Percentiles rank a stretch among this genome's conserved stretches.
phyloP scores from a whole-genome alignment of 2,888 invertebrate genomes.

The Cyaniris semiargus region DNA sequence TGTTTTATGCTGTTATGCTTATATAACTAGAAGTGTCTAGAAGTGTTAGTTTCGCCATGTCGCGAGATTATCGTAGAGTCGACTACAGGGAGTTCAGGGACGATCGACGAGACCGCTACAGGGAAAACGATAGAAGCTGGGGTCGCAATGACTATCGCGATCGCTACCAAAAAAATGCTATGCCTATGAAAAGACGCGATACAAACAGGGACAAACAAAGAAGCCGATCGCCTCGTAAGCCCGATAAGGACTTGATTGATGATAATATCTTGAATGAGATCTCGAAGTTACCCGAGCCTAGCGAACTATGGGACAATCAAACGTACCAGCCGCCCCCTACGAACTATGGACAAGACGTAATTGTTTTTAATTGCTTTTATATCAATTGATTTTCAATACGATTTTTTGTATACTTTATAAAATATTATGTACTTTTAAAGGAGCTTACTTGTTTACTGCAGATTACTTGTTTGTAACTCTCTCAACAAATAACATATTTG shows the following conservation, averaged over 20 bases:
- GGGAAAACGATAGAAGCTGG: slow-evolving; percentile 49
- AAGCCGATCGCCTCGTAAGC: slow-evolving; percentile 64
- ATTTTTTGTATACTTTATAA: neutral
- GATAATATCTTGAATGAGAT: slow-evolving; percentile 72
- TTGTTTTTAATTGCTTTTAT: slow-evolving; percentile 4
- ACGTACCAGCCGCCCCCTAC: slow-evolving; percentile 45
- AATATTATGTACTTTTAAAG: neutral
- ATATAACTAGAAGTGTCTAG: neutral
- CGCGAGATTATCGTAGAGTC: slow-evolving; percentile 45
- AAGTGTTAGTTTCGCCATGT: slow-evolving; percentile 41
- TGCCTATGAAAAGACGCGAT: slow-evolving; percentile 57
- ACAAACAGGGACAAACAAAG: slow-evolving; percentile 53
- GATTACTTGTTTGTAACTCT: neutral
- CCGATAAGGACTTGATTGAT: slow-evolving; percentile 64
- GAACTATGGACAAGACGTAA: slow-evolving; percentile 43
- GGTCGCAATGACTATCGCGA: slow-evolving; percentile 53
- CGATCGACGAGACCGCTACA: slow-evolving; percentile 43
- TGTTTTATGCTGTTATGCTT: neutral
- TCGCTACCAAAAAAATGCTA: slow-evolving; percentile 44
- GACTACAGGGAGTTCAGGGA: slow-evolving; percentile 38
- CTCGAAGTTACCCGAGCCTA: slow-evolving; percentile 68
- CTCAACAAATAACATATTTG: neutral
- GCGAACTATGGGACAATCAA: slow-evolving; percentile 70
- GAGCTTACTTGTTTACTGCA: too few species aligned
- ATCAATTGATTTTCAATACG: neutral